Base-by-base conservation (phyloP, 2,888 invertebrate species). In the Cylindroiulus punctatus region DNA sequence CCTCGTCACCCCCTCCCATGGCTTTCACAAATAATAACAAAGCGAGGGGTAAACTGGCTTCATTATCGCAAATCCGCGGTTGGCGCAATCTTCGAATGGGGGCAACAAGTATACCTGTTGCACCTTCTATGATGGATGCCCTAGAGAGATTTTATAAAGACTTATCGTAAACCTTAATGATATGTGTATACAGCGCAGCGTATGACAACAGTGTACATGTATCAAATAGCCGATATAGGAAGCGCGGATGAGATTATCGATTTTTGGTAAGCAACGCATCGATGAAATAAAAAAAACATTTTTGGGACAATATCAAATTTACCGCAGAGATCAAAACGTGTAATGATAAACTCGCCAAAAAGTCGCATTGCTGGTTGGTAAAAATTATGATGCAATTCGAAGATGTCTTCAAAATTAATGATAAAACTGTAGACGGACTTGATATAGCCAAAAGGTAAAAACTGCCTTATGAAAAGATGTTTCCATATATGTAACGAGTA, bases 61-160 rank as follows among this genome's bases (percentile, higher is more conserved):
- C 76, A 76, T 76, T 76, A 76, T 76, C 76, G 76, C 30, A 76
- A 76, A 76, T 76, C 76, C 76, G 76, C 30, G 76, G 76, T 76
- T 76, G 30, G 76, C 12, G 30, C 7, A 30, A 76, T 22, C 26
- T 26, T 30, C 10, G 30, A 76, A 14, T 12, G 76, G 30, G 76
- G 30, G 76, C 76, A 76, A 76, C 76, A 76, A 76, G 76, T 5
- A 12, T 76, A 76, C 76, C 76, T 76, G 76, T 76, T 76, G 76
- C 26, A 76, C 14, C 14, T 44, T 76, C 14, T 76, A 30, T 30
- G 76, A 76, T 76, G 76, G 76, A 76, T 76, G 76, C 26, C 30
- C 76, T 30, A 30, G 3, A 22, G 3, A 22, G 52, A 7, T 52
- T 52, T n/a, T 52, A n/a, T 52, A 14, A 1, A 12, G 30, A 76